phyloP scores from a whole-genome alignment of 2,888 invertebrate genomes.

The Diploptera punctata region DNA sequence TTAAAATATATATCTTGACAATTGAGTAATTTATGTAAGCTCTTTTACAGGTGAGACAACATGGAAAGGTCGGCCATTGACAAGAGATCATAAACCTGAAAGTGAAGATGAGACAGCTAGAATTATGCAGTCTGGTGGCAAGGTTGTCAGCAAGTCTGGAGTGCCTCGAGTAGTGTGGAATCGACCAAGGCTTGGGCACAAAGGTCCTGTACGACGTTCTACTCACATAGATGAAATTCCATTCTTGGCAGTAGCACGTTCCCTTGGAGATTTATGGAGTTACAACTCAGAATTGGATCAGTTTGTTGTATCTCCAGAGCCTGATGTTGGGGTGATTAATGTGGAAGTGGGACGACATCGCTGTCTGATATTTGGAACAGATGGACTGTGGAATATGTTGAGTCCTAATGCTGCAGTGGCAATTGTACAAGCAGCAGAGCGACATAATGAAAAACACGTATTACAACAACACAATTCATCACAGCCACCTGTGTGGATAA shows the following conservation, averaged over 20 bases:
- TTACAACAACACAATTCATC: neutral
- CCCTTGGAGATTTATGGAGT: constrained; percentile 97
- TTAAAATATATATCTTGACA: no score
- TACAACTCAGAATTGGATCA: constrained; percentile 90
- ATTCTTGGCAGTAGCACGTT: constrained; percentile 94
- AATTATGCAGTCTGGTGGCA: constrained; percentile 83
- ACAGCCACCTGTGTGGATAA: constrained; percentile 69
- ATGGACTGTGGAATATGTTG: constrained; percentile 97
- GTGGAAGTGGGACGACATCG: constrained; percentile 76
- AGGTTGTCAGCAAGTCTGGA: constrained; percentile 78
- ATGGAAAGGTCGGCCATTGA: constrained; percentile 84
- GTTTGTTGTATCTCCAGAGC: constrained; percentile 97
- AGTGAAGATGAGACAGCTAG: constrained; percentile 80
- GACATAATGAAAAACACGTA: constrained; percentile 72
- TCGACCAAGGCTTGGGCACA: constrained; percentile 82
- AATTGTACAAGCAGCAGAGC: constrained; percentile 75
- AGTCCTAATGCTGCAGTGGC: constrained; percentile 83
- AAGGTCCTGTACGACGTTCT: constrained; percentile 87
- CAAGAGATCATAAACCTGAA: constrained; percentile 96
- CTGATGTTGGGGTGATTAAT: constrained; percentile 87
- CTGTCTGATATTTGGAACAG: constrained; percentile 94
- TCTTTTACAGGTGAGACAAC: constrained; percentile 63
- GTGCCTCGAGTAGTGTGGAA: constrained; percentile 98
- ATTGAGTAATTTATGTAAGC: no score
- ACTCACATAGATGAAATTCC: constrained; percentile 94